phyloP scores from a whole-genome alignment of 1,140 invertebrate genomes.

The Archivesica marissinica region DNA sequence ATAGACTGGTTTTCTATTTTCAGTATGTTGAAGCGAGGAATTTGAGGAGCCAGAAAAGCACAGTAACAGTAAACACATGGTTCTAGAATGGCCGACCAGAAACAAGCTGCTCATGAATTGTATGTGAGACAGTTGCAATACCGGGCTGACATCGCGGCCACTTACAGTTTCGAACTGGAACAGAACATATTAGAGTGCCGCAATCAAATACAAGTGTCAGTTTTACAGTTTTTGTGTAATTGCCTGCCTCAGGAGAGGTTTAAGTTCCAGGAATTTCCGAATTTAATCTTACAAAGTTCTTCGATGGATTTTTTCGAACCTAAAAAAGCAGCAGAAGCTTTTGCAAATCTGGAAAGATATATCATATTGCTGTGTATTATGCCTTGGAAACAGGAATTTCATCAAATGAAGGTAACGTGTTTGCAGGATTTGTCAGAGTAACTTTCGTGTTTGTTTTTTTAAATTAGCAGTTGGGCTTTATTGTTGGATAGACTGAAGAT shows the following conservation, averaged over 20 bases:
- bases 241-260: constrained; percentile 39
- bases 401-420: constrained; percentile 65
- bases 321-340: constrained; percentile 60
- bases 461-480: too few species aligned
- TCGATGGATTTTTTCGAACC: constrained; percentile 39
- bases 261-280: constrained; percentile 38
- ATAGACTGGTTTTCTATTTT: too few species aligned
- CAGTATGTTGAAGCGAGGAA: too few species aligned
- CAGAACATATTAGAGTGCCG: background rate
- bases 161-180: background rate
- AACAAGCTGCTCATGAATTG: background rate
- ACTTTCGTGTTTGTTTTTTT: background rate
- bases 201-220: background rate
- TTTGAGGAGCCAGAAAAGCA: too few species aligned
- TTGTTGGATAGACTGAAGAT: too few species aligned
- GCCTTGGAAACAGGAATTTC: constrained; percentile 73
- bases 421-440: background rate
- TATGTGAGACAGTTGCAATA: background rate
- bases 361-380: constrained; percentile 63
- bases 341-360: constrained; percentile 68
- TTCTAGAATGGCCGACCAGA: constrained; percentile 12
- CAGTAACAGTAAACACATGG: too few species aligned
- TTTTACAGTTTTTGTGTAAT: constrained; percentile 26
- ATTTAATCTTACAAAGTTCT: constrained; percentile 61
- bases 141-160: background rate